These are phyloP conservation scores for Stictonetta naevosa DNA, from an alignment of 2,113 vertebrate genomes.

Conservation along the genomic window DNA sequence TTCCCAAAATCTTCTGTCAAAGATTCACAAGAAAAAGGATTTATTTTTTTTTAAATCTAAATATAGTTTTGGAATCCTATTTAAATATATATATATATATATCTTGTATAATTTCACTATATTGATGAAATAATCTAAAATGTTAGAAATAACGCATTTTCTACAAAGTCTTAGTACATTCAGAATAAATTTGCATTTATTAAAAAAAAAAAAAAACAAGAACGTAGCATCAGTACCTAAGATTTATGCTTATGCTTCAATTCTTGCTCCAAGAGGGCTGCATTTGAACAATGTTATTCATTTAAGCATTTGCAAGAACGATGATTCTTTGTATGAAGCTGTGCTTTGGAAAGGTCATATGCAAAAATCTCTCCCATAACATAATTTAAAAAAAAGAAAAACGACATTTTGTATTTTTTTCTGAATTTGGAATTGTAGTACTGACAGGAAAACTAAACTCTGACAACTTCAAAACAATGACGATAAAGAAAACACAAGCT, in stretches of 20 bases:
- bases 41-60: background rate
- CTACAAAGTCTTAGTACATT: background rate
- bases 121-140: background rate
- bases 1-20: background rate
- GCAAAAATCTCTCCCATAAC: background rate
- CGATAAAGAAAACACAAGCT: background rate
- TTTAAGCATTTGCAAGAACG: background rate
- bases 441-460: fast-evolving
- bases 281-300: background rate
- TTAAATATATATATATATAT: background rate
- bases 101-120: background rate
- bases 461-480: background rate
- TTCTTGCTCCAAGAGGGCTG: background rate
- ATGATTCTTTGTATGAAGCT: background rate
- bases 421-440: background rate
- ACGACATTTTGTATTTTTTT: background rate
- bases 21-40: background rate
- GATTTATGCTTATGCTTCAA: background rate
- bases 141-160: background rate
- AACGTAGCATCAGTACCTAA: background rate
- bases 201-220: background rate
- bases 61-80: background rate
- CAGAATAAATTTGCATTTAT: background rate
- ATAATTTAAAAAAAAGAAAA: background rate
- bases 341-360: background rate